Base-by-base conservation (phyloP, 2,888 invertebrate genomes). In the Ganaspis brasiliensis region DNA sequence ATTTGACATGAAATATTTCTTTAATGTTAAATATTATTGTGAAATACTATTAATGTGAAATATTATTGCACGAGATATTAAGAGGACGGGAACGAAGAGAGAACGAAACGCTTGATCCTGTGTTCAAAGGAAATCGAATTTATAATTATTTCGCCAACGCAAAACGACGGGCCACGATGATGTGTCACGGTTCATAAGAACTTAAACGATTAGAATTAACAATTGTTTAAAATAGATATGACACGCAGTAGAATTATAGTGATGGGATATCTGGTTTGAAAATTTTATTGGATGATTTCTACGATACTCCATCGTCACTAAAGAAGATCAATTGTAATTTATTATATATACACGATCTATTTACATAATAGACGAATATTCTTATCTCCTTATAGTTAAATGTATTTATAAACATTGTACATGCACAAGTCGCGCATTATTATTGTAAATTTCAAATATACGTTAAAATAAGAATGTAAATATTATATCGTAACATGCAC, bases 41-140 rank as follows among this genome's bases (percentile, higher is more conserved):
- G 49, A 49, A 57, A 26, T 57, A 24, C 56, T 24, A 26, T 57
- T 2, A 31, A 31, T 2, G 6, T 31, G 31, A 31, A 31, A 31
- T 57, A 57, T 57, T 57, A 14, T 26, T 21, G 26, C 72, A 79
- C 56, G 71, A 72, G 73, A 74, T 73, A 74, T 78, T 14, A 78
- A 83, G 74, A 73, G 73, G 63, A 77, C 72, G 78, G 73, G 79
- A 80, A 74, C 77, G 74, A 80, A 49, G 79, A 80, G 77, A 83
- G 81, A 83, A 83, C 79, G 80, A 84, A 83, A 85, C 81, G 82
- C 84, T 82, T 84, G 75, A 90, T 90, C 90, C 90, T 89, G 89
- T 89, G 90, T 90, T 90, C 90, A 90, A 84, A 89, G 90, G 89
- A 90, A 87, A 84, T 52, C 55, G 67, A 61, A 55, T 55, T 45